phyloP scores from a whole-genome alignment of 2,888 invertebrate genomes.

The Aspidapion aeneum region DNA sequence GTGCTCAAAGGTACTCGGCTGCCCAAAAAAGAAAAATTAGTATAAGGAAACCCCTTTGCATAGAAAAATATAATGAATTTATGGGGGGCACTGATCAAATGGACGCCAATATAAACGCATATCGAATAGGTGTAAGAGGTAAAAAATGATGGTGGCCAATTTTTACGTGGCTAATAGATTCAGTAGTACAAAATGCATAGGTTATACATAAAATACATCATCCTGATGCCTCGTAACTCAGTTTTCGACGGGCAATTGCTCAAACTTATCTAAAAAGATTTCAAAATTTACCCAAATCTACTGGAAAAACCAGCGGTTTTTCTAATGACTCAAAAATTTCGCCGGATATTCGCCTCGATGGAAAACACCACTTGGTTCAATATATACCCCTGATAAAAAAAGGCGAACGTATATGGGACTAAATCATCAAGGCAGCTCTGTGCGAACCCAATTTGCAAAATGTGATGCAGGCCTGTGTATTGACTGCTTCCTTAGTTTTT shows the following conservation, averaged over 20 bases:
- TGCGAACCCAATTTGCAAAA: constrained; percentile 18
- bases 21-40: constrained; percentile 9
- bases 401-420: constrained; percentile 11
- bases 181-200: constrained; percentile 20
- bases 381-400: constrained; percentile 13
- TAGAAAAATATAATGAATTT: constrained; percentile 28
- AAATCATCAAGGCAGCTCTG: constrained; percentile 3
- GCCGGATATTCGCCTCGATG: constrained; percentile 10
- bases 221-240: constrained; percentile 11
- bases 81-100: constrained; percentile 31
- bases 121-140: constrained; percentile 14
- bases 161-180: constrained; percentile 21
- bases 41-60: constrained; percentile 23
- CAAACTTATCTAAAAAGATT: constrained; percentile 13
- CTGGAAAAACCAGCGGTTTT: constrained; percentile 11
- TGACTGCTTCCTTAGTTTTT: constrained; percentile 13
- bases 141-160: constrained; percentile 24
- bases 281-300: constrained; percentile 15
- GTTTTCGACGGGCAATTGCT: constrained; percentile 10
- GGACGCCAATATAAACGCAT: constrained; percentile 21
- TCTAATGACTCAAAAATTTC: neutral
- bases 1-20: constrained; percentile 7
- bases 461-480: constrained; percentile 17
- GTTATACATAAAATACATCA: constrained; percentile 11
- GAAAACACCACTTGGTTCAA: constrained; percentile 12